Conservation (phyloP, 2,797 vertebrate species). For the Dendrocincla tyrannina region DNA sequence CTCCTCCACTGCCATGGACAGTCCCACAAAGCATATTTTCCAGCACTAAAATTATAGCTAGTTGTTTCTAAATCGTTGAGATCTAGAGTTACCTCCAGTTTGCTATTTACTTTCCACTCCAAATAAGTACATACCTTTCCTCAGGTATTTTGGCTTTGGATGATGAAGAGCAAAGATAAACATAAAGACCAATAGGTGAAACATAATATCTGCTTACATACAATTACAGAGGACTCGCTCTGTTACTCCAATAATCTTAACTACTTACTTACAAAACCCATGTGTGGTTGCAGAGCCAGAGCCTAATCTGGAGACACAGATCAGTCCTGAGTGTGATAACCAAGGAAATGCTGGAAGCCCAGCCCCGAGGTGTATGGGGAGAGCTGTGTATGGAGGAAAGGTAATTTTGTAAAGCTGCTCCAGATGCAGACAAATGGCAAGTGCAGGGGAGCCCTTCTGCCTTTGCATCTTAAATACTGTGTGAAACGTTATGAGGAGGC, state of each 20-base stretch:
- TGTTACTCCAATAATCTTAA: neutral
- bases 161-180: neutral
- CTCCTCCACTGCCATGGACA: neutral
- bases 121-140: neutral
- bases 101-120: too few relatives aligned
- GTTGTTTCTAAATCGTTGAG: neutral
- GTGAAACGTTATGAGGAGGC: neutral
- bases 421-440: neutral
- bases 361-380: neutral
- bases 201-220: neutral
- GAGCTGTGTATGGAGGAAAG: neutral
- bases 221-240: accelerated
- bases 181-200: neutral
- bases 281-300: neutral
- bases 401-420: too few relatives aligned
- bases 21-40: neutral
- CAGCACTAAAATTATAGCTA: neutral
- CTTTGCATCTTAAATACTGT: neutral
- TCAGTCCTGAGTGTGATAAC: neutral
- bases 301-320: neutral
- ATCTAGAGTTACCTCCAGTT: neutral
- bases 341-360: neutral
- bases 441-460: neutral
- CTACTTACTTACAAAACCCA: accelerated
- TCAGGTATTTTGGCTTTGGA: neutral